A percentile compares a stretch with the other conserved stretches of the same genome.
Evolutionary conservation across 53 echinoderm and acorn worm species (phyloP).

Genomic region (Luidia sarsii): DNA sequence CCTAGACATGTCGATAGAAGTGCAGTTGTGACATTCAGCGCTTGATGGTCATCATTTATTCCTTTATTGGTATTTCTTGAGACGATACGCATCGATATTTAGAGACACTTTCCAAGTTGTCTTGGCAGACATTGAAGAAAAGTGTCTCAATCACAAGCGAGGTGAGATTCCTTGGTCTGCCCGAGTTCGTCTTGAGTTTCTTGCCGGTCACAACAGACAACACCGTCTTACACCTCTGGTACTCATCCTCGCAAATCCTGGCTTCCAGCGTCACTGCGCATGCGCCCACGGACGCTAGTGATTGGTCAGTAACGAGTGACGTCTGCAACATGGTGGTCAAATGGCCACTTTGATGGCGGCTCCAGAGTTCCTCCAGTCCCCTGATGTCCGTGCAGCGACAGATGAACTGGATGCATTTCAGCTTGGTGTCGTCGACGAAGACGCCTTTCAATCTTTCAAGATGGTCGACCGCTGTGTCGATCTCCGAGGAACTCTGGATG

Average conservation of each 20-base stretch:
- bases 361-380: conserved; percentile 32
- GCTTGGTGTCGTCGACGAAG: conserved; percentile 50
- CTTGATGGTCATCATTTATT: too few relatives aligned
- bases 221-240: neutral
- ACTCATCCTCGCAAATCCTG: neutral
- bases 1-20: too few relatives aligned
- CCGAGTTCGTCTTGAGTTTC: neutral
- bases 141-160: conserved; percentile 9
- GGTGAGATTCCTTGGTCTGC: neutral
- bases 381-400: neutral
- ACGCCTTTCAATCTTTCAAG: conserved; percentile 49
- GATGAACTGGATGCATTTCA: conserved; percentile 39
- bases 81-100: too few relatives aligned
- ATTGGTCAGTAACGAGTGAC: conserved; percentile 24
- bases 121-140: neutral
- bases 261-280: neutral
- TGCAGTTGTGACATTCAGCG: too few relatives aligned
- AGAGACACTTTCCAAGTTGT: too few relatives aligned
- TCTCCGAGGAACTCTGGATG: neutral
- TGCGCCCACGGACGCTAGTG: conserved; percentile 15
- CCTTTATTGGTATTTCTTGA: too few relatives aligned
- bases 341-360: conserved; percentile 16
- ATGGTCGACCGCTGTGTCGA: conserved; percentile 38
- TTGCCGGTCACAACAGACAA: neutral
- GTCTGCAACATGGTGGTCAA: conserved; percentile 17